phyloP scores from a whole-genome alignment of 2,113 vertebrate genomes.

The Pithys albifrons region DNA sequence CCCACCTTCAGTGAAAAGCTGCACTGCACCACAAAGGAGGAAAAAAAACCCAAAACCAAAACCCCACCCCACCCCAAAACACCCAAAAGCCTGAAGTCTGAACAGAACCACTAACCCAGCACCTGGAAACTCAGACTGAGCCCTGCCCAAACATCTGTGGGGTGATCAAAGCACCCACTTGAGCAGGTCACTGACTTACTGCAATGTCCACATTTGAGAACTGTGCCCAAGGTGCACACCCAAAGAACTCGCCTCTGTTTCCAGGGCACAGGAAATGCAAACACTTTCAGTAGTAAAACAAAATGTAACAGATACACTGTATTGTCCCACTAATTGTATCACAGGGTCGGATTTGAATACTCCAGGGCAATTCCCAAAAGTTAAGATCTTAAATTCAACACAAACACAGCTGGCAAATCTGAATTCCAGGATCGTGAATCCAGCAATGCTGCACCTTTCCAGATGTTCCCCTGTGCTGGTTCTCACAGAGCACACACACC shows the following conservation, averaged over 20 bases:
- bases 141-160: background rate
- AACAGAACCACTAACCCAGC: background rate
- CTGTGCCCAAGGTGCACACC: background rate
- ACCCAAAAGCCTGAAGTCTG: background rate
- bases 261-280: background rate
- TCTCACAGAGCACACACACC: background rate
- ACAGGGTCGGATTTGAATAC: background rate
- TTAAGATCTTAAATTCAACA: background rate
- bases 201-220: background rate
- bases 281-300: background rate
- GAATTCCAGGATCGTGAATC: background rate
- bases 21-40: background rate
- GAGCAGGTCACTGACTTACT: background rate
- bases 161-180: background rate
- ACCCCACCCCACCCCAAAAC: background rate
- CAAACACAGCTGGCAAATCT: background rate
- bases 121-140: background rate
- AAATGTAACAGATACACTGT: background rate
- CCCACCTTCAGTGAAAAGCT: background rate
- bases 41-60: background rate
- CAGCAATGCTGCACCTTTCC: background rate
- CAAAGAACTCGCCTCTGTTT: background rate
- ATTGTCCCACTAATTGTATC: background rate
- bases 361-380: background rate
- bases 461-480: background rate